Evolutionary conservation across 2,797 vertebrate genomes (phyloP).

Genomic region (Nannoperca australis): DNA sequence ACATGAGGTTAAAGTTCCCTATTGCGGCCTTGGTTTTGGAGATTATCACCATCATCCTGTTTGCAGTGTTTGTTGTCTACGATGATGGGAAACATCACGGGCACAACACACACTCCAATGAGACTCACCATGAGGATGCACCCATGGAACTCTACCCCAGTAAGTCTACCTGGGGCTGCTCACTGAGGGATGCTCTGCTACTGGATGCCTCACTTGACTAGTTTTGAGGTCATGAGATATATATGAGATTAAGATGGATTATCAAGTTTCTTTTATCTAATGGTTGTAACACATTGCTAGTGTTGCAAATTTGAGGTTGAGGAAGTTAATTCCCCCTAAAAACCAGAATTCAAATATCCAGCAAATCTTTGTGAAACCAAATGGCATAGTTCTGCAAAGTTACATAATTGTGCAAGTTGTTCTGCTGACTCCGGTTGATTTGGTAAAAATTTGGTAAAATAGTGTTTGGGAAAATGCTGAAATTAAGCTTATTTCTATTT

Average conservation of each 20-base stretch:
- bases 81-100: slow-evolving; percentile 67
- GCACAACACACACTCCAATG: slow-evolving; percentile 22
- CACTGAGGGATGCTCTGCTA: slow-evolving; percentile 16
- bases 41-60: slow-evolving; percentile 89
- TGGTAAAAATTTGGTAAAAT: neutral
- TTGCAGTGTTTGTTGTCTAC: slow-evolving; percentile 88
- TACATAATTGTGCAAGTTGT: neutral
- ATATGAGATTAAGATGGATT: too few relatives aligned
- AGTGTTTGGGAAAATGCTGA: neutral
- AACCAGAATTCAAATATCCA: neutral
- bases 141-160: slow-evolving; percentile 87
- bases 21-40: slow-evolving; percentile 89
- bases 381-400: neutral
- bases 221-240: too few relatives aligned
- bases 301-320: neutral
- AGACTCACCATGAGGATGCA: accelerated
- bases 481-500: neutral
- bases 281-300: neutral
- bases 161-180: slow-evolving; percentile 84
- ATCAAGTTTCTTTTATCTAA: neutral
- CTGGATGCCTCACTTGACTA: neutral
- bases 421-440: neutral
- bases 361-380: neutral
- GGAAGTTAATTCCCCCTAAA: neutral
- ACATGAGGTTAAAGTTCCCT: slow-evolving; percentile 94